A percentile compares a stretch with the other conserved stretches of the same genome.
These are phyloP conservation scores for Zophobas morio DNA, from an alignment of 1,140 invertebrate species.

Conservation along the genomic window DNA sequence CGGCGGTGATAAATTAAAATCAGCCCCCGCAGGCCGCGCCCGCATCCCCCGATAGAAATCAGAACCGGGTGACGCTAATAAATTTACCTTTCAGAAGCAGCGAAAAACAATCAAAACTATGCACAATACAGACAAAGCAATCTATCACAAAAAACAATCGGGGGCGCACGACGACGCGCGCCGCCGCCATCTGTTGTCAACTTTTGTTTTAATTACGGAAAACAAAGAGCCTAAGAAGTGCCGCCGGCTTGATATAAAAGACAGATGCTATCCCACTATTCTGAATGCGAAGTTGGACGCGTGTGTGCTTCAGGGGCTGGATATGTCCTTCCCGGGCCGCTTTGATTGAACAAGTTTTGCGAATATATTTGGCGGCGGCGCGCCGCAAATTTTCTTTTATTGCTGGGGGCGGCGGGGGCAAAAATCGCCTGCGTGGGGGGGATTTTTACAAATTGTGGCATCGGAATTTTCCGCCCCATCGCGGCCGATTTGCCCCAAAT, in stretches of 20 bases:
- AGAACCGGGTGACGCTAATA: constrained; percentile 64
- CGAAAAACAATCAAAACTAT: constrained; percentile 67
- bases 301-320: constrained; percentile 1
- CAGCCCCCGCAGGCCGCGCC: neutral
- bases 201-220: constrained; percentile 67
- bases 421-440: neutral
- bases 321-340: constrained; percentile 12
- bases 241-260: constrained; percentile 59
- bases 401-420: neutral
- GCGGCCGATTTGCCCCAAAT: constrained; percentile 4
- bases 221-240: constrained; percentile 65
- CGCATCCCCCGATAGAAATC: constrained; percentile 60
- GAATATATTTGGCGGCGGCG: constrained; percentile 33
- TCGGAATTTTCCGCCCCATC: too few species aligned
- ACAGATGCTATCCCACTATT: constrained; percentile 59
- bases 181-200: constrained; percentile 65
- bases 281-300: constrained; percentile 47
- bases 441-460: too few species aligned
- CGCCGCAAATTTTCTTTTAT: constrained; percentile 40
- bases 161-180: constrained; percentile 50
- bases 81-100: constrained; percentile 65
- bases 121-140: constrained; percentile 66
- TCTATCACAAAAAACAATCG: constrained; percentile 68
- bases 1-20: constrained; percentile 32
- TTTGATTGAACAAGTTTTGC: constrained; percentile 54